Base-by-base conservation (phyloP, 1,140 invertebrate genomes). In the Thaumatotibia leucotreta region DNA sequence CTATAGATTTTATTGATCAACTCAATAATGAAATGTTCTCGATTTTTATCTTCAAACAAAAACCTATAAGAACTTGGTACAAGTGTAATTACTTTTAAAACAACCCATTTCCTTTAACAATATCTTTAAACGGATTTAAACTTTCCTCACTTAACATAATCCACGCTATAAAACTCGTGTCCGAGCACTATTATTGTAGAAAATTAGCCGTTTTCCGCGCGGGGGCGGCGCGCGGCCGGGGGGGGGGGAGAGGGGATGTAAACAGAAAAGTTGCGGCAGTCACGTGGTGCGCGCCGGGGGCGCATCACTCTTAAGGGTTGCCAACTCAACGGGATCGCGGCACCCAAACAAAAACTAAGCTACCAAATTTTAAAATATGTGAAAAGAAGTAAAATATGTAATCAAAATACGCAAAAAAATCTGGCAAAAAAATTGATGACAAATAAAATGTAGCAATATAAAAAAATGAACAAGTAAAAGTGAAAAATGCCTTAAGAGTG, bases 211-310 rank as follows among this genome's bases (percentile, higher is more conserved):
- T 62, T 33, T 62, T 22, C 14, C 58, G 65, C 27, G 69, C 74
- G 66, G 64, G 68, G 69, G 73, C 29, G 76, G 17, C 67, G 68
- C 64, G 24, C 23, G 10, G 68, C 70, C 61, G 65, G 72, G 69
- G 67, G 73, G 73, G 58, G 68, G 73, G 39, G 1, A 64, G 68
- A 62, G 72, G 69, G 81, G 80, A 80, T 84, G 85, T 89, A 88
- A 89, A 89, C 87, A 89, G 83, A 86, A 85, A 89, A 83, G 72
- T 80, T 80, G 72, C 87, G 87, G 84, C 85, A 89, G 87, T 89
- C 85, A 88, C 87, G 85, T 88, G 87, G 83, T 77, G 87, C 82
- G 79, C 79, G 81, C 87, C 84, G 84, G 87, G 85, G 83, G 85
- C 83, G 84, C 87, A 89, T 89, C 87, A 89, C 87, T 89, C 77